phyloP scores from a whole-genome alignment of 1,140 invertebrate species.

The Camponotus pennsylvanicus region DNA sequence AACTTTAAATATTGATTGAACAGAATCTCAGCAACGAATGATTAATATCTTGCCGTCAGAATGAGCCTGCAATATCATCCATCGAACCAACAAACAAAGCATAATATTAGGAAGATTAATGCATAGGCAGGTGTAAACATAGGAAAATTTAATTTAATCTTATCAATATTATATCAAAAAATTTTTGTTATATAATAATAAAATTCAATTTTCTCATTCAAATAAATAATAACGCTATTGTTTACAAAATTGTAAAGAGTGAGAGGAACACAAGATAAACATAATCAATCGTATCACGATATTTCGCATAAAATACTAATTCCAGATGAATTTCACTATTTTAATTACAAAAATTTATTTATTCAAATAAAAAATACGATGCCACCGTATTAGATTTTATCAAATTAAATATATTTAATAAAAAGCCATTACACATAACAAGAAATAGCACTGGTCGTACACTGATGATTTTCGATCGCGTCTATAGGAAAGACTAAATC shows the following conservation, averaged over 20 bases:
- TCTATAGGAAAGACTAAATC: background rate
- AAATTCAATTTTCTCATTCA: background rate
- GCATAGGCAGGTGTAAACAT: background rate
- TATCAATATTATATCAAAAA: background rate
- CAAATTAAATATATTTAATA: background rate
- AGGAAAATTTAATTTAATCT: background rate
- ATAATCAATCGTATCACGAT: background rate
- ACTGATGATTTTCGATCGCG: background rate
- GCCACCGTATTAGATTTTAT: background rate
- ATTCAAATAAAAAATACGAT: background rate
- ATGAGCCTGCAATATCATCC: slow-evolving; percentile 5
- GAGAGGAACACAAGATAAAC: background rate
- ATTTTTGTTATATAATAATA: background rate
- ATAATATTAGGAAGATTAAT: slow-evolving; percentile 20
- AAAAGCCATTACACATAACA: background rate
- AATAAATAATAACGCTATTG: background rate
- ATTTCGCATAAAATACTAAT: slow-evolving; percentile 3
- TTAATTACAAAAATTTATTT: background rate
- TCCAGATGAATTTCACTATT: background rate
- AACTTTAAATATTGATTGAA: slow-evolving; percentile 2
- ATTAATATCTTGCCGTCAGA: slow-evolving; percentile 23
- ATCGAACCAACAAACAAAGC: background rate
- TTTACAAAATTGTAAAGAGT: background rate
- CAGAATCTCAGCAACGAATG: slow-evolving; percentile 11
- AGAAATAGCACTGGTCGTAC: background rate